phyloP scores from a whole-genome alignment of 2,113 vertebrate species.

The Halcyon senegalensis region DNA sequence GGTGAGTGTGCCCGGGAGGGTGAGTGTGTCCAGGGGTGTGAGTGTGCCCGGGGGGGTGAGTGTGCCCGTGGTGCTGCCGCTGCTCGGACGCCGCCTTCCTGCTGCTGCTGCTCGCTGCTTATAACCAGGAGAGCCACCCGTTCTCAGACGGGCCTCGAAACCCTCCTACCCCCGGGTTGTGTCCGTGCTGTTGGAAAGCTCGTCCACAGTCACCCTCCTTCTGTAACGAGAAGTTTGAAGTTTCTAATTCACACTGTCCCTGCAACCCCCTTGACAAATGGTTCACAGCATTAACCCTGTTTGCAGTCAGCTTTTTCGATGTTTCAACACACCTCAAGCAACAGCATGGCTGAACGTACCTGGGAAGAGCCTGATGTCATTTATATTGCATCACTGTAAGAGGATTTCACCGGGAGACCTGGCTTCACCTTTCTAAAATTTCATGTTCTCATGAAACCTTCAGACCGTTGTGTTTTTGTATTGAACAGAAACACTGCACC shows the following conservation, averaged over 20 bases:
- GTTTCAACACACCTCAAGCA: background rate
- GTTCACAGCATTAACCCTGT: background rate
- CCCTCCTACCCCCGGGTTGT: rapidly evolving
- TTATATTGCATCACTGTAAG: background rate
- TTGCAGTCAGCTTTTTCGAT: background rate
- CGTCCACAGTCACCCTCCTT: too few species aligned
- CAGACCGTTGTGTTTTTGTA: background rate
- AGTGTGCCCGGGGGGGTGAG: too few species aligned
- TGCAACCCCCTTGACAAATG: rapidly evolving
- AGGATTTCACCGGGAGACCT: rapidly evolving
- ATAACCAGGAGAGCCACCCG: background rate
- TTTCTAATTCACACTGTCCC: rapidly evolving
- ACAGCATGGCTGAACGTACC: background rate
- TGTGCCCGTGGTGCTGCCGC: background rate
- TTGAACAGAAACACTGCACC: background rate
- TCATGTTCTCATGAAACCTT: background rate
- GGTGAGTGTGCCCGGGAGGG: too few species aligned
- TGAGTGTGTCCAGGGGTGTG: too few species aligned
- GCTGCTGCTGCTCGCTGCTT: background rate
- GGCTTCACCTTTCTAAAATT: background rate
- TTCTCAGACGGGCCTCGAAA: rapidly evolving
- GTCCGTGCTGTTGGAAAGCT: background rate
- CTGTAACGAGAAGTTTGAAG: background rate
- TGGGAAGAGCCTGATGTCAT: background rate
- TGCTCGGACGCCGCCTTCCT: background rate